Evolutionary conservation across 2,113 vertebrate species (phyloP), one percentile per base, ranked within the genome.

Genomic region (Struthidea cinerea): DNA sequence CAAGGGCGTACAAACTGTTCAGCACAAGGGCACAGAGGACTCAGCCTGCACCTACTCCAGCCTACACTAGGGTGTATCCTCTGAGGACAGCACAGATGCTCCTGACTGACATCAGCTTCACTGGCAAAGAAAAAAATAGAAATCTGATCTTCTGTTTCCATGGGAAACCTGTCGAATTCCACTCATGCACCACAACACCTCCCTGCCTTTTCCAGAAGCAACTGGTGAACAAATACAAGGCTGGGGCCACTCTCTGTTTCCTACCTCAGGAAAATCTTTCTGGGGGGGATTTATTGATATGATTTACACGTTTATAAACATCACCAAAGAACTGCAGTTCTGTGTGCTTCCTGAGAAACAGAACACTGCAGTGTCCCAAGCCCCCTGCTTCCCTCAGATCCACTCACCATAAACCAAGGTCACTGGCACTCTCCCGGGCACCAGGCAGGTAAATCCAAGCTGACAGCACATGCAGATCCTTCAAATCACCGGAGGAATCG

Each of bases 141-240:
- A 83, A 61, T 11, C 83, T 47, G 13, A 49, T 67, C 35, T 33
- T 44, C 60, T 75, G 35, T 93, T 95, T 91, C 87, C 53, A 53
- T 53, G 57, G 84, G 69, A 94, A 95, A 94, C 52, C 13, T 74
- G 27, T 37, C n/a, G 56, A 78, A 81, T 87, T 71, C 47, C 17
- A 39, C 35, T 60, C 46, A 14, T 3, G 16, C 47, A 42, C 47
- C 60, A 93, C 35, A 35, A 3, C 69, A 35, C 21, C 37, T 49
- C 67, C 3, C n/a, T 65, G 44, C 15, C 39, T 47, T 49, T 23
- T 35, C 71, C 26, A 68, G 44, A 39, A 79, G 74, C 49, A 75
- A 71, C 24, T 10, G 46, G 33, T 18, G 85, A 92, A 47, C 42
- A 33, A 67, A 93, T 85, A 22, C 61, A 73, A 23, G 46, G 46